Evolutionary conservation across 2,113 vertebrate species (phyloP), one percentile per base, ranked within the genome.

Genomic region (Sebastes fasciatus): DNA sequence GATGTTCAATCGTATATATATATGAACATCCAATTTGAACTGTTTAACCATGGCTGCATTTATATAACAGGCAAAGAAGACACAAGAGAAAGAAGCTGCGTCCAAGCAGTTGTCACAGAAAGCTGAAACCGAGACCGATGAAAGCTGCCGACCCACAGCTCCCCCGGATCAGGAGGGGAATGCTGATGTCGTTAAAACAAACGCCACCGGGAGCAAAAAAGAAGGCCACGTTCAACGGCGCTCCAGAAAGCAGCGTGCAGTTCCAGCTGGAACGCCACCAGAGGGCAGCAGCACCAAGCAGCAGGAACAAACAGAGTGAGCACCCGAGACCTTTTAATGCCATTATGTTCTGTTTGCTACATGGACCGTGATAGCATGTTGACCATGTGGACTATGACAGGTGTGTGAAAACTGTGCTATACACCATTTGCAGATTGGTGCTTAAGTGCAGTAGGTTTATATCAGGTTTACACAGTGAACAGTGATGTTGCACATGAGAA

Each of bases 251-350:
- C 79, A 81, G 51, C 14, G 0, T 72, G 74, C 73, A 83, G 34
- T 48, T 79, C 14, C 57, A 14, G 7, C 17, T 62, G 78, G 4
- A 5, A 10, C 34, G 49, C 80, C 93, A 92, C 79, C 40, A 94
- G 94, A 87, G 91, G 91, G 91, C 92, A 90, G 81, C 88, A 92
- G 62, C 80, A 72, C 45, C 78, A 81, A 83, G 42, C 58, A 68
- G 60, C 80, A 51, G 34, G 73, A 76, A 34, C 71, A 84, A 63
- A 51, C 71, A 52, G 77, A 60, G 89, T 91, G 49, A 87, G 89
- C 6, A 0, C 23, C n/a, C 4, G 9, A 54, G 4, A 26, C n/a
- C 45, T 65, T 14, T 17, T 8, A 23, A 8, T 46, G 19, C 2
- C 21, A 16, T 2, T 13, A 9, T n/a, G 4, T 69, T 68, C 0